A percentile compares a stretch with the other conserved stretches of the same genome.
Conservation (phyloP, 2,797 vertebrate species). For the Malacoctenus gilli region DNA sequence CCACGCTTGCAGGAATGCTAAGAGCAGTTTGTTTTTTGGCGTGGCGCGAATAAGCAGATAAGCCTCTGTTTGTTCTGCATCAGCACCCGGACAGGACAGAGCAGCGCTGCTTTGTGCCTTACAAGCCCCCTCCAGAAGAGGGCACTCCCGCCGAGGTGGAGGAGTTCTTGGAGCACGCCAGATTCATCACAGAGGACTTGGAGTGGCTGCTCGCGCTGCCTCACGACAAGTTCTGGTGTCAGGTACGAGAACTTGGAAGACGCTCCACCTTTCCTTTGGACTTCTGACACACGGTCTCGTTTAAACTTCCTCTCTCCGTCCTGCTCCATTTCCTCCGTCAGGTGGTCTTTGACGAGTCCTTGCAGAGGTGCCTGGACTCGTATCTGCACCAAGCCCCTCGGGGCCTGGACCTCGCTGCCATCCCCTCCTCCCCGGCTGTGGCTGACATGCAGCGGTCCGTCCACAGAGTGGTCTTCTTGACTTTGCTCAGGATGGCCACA, state of each 20-base stretch:
- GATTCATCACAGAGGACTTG: slow-evolving; percentile 90
- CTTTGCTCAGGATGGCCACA: slow-evolving; percentile 95
- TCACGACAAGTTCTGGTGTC: slow-evolving; percentile 98
- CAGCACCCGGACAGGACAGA: slow-evolving; percentile 91
- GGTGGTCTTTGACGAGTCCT: slow-evolving; percentile 94
- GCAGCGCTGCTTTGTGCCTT: slow-evolving; percentile 90
- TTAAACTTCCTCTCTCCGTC: too few species aligned
- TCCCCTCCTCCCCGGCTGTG: slow-evolving; percentile 78
- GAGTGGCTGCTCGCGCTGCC: slow-evolving; percentile 92
- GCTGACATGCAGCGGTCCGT: slow-evolving; percentile 83
- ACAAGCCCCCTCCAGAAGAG: slow-evolving; percentile 84
- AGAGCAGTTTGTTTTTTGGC: too few species aligned
- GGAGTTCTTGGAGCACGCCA: slow-evolving; percentile 90
- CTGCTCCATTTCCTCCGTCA: slow-evolving; percentile 41
- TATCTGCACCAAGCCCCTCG: slow-evolving; percentile 88
- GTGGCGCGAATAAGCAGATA: too few species aligned
- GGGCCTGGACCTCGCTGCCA: slow-evolving; percentile 77
- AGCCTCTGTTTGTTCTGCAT: background rate
- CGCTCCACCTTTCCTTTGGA: too few species aligned
- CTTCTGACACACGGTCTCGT: too few species aligned
- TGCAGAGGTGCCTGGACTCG: slow-evolving; percentile 93
- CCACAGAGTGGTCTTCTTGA: slow-evolving; percentile 88
- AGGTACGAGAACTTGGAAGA: slow-evolving; percentile 83
- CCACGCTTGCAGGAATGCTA: background rate
- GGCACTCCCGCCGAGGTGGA: slow-evolving; percentile 85